These are phyloP conservation scores for Tyrannus savana DNA, from an alignment of 2,113 vertebrate species.

Conservation along the genomic window DNA sequence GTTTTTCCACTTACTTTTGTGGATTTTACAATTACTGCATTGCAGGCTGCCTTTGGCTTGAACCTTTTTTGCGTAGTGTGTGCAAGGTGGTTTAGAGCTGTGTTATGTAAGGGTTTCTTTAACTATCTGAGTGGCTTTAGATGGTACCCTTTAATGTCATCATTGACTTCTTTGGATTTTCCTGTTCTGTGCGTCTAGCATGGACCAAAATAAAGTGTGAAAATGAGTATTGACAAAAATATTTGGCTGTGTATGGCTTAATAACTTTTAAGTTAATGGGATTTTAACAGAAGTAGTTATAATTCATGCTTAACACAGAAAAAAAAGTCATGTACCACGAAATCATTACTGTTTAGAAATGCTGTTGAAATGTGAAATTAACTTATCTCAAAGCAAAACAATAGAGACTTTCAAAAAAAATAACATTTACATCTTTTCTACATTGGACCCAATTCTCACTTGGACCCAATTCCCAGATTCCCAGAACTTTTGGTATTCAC, in stretches of 20 bases:
- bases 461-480: not conserved
- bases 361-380: not conserved
- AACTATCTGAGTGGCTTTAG: slow-evolving; percentile 23
- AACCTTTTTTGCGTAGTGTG: not conserved
- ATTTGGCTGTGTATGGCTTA: not conserved
- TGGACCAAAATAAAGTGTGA: slow-evolving; percentile 45
- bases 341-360: not conserved
- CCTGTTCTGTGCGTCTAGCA: slow-evolving; percentile 37
- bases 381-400: not conserved
- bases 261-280: not conserved
- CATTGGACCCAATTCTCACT: not conserved
- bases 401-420: not conserved
- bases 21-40: slow-evolving; percentile 25
- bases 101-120: slow-evolving; percentile 15
- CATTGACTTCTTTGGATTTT: slow-evolving; percentile 30
- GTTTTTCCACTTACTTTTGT: slow-evolving; percentile 10
- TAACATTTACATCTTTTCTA: not conserved
- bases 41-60: slow-evolving; percentile 14
- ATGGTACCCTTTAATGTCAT: slow-evolving; percentile 27
- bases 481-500: not conserved
- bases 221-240: slow-evolving; percentile 10
- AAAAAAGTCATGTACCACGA: not conserved
- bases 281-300: not conserved
- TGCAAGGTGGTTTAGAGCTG: slow-evolving; percentile 21
- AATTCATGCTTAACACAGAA: not conserved